These are phyloP conservation scores for Dendrolimus pini DNA, from an alignment of 2,888 invertebrate species.

Conservation along the genomic window DNA sequence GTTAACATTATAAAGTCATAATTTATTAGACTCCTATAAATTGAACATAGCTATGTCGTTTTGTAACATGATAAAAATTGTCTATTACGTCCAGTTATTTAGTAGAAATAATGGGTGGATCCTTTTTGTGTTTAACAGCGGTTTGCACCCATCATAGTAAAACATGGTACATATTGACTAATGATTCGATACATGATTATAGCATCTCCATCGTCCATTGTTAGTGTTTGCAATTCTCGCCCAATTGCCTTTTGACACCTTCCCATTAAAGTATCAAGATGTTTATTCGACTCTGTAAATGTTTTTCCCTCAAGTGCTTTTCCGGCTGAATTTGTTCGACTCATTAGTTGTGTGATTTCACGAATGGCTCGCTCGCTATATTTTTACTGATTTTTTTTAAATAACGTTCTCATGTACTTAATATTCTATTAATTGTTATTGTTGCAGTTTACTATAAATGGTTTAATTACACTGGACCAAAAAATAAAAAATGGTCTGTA, in stretches of 20 bases:
- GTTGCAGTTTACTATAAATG: too few species aligned
- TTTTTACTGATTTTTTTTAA: slow-evolving; percentile 1
- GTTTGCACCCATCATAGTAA: background rate
- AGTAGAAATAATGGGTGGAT: background rate
- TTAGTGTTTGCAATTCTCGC: slow-evolving; percentile 52
- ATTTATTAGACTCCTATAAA: too few species aligned
- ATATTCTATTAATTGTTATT: slow-evolving; percentile 7
- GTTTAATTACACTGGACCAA: too few species aligned
- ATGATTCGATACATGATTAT: background rate
- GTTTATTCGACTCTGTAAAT: slow-evolving; percentile 16
- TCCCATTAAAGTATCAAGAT: slow-evolving; percentile 23
- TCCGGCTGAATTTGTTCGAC: background rate
- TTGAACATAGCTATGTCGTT: too few species aligned
- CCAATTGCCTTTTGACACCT: slow-evolving; percentile 54
- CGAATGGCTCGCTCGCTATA: too few species aligned
- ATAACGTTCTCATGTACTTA: slow-evolving; percentile 12
- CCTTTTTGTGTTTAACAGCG: background rate
- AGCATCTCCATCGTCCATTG: slow-evolving; percentile 4
- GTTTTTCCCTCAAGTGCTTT: slow-evolving; percentile 1
- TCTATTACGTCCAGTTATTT: too few species aligned
- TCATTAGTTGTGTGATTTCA: background rate
- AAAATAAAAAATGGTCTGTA: too few species aligned
- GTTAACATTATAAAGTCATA: too few species aligned
- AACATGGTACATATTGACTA: background rate
- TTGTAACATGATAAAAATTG: too few species aligned